These are phyloP conservation scores for Drosophila rubida DNA, from an alignment of 2,888 invertebrate genomes.

Conservation along the genomic window DNA sequence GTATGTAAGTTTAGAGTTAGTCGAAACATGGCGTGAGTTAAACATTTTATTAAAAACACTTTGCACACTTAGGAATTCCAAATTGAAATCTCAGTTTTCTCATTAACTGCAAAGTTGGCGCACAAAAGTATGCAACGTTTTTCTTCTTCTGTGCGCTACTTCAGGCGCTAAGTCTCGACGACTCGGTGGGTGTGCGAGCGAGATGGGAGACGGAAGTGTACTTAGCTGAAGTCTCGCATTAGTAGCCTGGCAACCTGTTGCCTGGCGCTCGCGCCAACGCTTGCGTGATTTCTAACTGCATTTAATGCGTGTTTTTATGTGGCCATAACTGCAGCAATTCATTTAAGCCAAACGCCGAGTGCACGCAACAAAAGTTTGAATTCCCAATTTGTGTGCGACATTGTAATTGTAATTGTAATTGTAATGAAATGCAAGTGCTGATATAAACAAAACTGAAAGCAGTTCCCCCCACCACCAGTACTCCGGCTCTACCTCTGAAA, in stretches of 20 bases:
- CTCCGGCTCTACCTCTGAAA: background rate
- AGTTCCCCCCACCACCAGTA: background rate
- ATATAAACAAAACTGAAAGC: slow-evolving; percentile 37
- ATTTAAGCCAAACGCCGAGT: slow-evolving; percentile 34
- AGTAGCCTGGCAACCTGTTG: slow-evolving; percentile 60
- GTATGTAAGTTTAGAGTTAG: no score
- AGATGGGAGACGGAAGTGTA: background rate
- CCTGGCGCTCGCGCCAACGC: slow-evolving; percentile 16
- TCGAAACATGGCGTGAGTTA: no score
- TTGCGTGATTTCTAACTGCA: slow-evolving; percentile 59
- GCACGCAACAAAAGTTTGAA: slow-evolving; percentile 46
- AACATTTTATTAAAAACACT: no score
- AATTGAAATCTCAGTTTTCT: background rate
- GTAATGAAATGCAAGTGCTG: slow-evolving; percentile 35
- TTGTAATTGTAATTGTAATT: slow-evolving; percentile 4
- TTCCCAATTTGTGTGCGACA: slow-evolving; percentile 11
- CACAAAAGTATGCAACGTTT: slow-evolving; percentile 6
- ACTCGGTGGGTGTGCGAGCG: slow-evolving; percentile 1
- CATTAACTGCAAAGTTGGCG: background rate
- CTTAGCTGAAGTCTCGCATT: slow-evolving; percentile 17
- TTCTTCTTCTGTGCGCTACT: background rate
- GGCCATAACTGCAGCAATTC: slow-evolving; percentile 62
- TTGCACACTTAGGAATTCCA: background rate
- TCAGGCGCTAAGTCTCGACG: background rate
- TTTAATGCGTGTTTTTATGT: slow-evolving; percentile 28